These are phyloP conservation scores for Sitodiplosis mosellana DNA, from an alignment of 1,140 invertebrate species.

Conservation along the genomic window DNA sequence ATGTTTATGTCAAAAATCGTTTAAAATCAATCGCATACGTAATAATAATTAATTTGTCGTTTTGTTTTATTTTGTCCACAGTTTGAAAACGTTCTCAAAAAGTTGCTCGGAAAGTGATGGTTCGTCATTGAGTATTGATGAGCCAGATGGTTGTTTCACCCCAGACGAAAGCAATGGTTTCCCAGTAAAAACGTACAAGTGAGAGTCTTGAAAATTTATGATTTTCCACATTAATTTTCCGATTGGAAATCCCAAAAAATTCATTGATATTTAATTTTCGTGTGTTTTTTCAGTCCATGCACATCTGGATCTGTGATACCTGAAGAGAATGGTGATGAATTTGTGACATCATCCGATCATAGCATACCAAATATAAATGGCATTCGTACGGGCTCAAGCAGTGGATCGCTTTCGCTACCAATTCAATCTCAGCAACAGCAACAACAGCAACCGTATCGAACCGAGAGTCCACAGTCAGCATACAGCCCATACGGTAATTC, in stretches of 20 bases:
- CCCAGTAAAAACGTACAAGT: conserved; percentile 6
- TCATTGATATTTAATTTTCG: no score
- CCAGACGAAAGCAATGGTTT: conserved; percentile 37
- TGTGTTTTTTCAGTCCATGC: conserved; percentile 2
- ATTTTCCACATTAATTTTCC: no score
- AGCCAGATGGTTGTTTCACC: conserved; percentile 31
- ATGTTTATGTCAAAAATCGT: no score
- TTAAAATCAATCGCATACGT: neutral
- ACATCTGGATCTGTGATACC: conserved; percentile 26
- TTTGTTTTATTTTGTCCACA: conserved; percentile 14
- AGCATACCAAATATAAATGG: neutral
- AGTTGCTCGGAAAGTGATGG: conserved; percentile 50
- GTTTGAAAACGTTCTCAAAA: conserved; percentile 16
- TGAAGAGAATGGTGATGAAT: conserved; percentile 39
- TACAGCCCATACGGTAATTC: conserved; percentile 4
- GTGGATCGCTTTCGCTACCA: conserved; percentile 1
- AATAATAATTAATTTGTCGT: neutral
- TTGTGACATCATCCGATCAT: conserved; percentile 7
- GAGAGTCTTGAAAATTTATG: neutral
- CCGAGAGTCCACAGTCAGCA: neutral
- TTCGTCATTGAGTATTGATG: conserved; percentile 48
- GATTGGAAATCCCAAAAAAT: no score
- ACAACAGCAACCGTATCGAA: neutral
- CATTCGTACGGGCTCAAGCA: conserved; percentile 1
- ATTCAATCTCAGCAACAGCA: neutral